A percentile compares a stretch with the other conserved stretches of the same genome.
Conservation (phyloP, 1,140 invertebrate genomes). For the Parapsyche elsis region DNA sequence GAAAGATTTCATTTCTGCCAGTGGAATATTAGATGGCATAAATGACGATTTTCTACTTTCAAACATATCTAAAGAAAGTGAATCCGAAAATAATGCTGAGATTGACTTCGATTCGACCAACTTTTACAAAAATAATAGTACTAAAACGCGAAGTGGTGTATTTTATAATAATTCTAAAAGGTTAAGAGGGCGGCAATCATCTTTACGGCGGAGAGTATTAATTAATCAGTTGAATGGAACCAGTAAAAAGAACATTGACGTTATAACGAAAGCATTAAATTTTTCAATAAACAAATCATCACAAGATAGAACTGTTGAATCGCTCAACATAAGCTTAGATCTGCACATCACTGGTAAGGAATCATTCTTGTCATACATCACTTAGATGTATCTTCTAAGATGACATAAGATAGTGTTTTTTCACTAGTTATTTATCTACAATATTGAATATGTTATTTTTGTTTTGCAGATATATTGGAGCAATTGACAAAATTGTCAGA, state of each 20-base stretch:
- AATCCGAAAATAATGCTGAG: neutral
- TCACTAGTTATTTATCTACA: slow-evolving; percentile 11
- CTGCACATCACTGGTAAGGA: slow-evolving; percentile 64
- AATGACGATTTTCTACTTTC: slow-evolving; percentile 46
- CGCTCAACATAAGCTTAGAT: slow-evolving; percentile 60
- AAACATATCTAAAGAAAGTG: slow-evolving; percentile 43
- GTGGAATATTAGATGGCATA: slow-evolving; percentile 26
- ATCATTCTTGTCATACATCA: too few relatives aligned
- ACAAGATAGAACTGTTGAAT: slow-evolving; percentile 36
- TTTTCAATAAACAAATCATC: neutral
- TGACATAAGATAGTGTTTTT: too few relatives aligned
- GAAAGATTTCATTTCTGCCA: slow-evolving; percentile 24
- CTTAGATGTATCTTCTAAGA: too few relatives aligned
- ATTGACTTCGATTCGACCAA: too few relatives aligned
- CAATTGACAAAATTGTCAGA: slow-evolving; percentile 63
- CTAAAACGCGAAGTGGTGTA: slow-evolving; percentile 6
- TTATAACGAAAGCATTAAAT: slow-evolving; percentile 49
- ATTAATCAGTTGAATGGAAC: slow-evolving; percentile 45
- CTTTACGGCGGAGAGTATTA: slow-evolving; percentile 45
- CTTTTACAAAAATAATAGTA: neutral
- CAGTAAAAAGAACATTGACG: slow-evolving; percentile 48
- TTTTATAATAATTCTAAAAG: slow-evolving; percentile 42
- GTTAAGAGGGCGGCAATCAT: slow-evolving; percentile 22
- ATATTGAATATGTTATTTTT: slow-evolving; percentile 48
- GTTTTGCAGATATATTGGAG: slow-evolving; percentile 62